A percentile compares a stretch with the other conserved stretches of the same genome.
Evolutionary conservation across 1,140 invertebrate species (phyloP).

Genomic region (Zaprionus camerounensis): DNA sequence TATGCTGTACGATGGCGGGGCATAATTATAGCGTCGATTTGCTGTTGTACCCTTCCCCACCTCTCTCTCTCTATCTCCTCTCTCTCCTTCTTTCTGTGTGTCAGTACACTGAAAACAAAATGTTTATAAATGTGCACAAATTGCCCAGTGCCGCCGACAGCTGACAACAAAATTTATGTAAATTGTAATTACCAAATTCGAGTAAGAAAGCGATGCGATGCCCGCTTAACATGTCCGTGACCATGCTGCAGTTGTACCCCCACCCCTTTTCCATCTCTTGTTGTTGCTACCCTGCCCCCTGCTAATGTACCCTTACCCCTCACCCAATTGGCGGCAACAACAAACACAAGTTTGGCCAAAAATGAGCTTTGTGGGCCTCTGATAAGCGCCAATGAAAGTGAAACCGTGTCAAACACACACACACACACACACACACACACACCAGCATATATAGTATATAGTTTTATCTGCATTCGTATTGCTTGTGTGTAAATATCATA

Average conservation of each 20-base stretch:
- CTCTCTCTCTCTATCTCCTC: background rate
- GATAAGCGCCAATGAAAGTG: slow-evolving; percentile 47
- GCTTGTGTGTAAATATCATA: slow-evolving; percentile 39
- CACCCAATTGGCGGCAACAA: slow-evolving; percentile 33
- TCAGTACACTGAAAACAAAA: slow-evolving; percentile 18
- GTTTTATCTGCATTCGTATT: slow-evolving; percentile 16
- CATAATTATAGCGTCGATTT: slow-evolving; percentile 43
- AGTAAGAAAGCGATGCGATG: slow-evolving; percentile 24
- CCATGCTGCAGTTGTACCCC: slow-evolving; percentile 1
- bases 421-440: slow-evolving; percentile 14
- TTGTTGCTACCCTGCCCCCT: background rate
- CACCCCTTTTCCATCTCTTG: background rate
- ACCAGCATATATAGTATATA: slow-evolving; percentile 1
- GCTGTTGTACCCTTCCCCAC: slow-evolving; percentile 7
- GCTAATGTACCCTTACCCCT: slow-evolving; percentile 4
- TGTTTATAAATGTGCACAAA: slow-evolving; percentile 47
- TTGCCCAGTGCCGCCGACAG: slow-evolving; percentile 44
- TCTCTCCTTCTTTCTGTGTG: background rate
- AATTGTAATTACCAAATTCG: slow-evolving; percentile 47
- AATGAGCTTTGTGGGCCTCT: background rate
- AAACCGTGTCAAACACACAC: slow-evolving; percentile 40
- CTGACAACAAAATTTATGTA: slow-evolving; percentile 48
- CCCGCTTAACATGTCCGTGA: slow-evolving; percentile 5
- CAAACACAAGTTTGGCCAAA: slow-evolving; percentile 21
- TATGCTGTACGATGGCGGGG: slow-evolving; percentile 20